Evolutionary conservation across 2,888 invertebrate genomes (phyloP).

Genomic region (Meghimatium bilineatum): DNA sequence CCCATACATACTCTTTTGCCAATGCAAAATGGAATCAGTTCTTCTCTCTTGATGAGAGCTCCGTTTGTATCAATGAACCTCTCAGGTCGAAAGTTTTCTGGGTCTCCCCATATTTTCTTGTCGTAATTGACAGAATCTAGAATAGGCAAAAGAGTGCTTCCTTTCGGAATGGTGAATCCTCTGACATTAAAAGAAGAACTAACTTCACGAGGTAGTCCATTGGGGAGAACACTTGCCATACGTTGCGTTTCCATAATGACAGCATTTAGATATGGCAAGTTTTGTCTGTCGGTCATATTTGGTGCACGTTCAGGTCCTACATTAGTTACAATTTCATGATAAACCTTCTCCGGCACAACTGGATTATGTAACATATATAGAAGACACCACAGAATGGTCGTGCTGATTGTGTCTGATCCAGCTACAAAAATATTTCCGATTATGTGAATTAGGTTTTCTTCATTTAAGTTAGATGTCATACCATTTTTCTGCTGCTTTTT

Average conservation of each 20-base stretch:
- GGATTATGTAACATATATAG: conserved; percentile 13
- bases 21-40: too few species aligned
- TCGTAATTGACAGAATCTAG: conserved; percentile 62
- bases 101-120: too few species aligned
- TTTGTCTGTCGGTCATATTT: conserved; percentile 10
- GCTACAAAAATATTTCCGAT: conserved; percentile 24
- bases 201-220: conserved; percentile 52
- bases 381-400: conserved; percentile 81
- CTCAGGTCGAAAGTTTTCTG: too few species aligned
- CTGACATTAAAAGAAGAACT: conserved; percentile 55
- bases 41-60: too few species aligned
- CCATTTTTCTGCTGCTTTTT: background rate
- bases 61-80: too few species aligned
- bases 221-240: too few species aligned
- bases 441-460: background rate
- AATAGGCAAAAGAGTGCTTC: conserved; percentile 58
- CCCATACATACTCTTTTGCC: too few species aligned
- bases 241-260: too few species aligned
- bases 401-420: conserved; percentile 84
- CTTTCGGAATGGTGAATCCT: conserved; percentile 69
- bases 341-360: conserved; percentile 2
- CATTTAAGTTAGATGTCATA: background rate
- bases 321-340: conserved; percentile 29
- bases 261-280: conserved; percentile 41
- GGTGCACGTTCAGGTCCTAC: conserved; percentile 28